Evolutionary conservation across 2,888 invertebrate genomes (phyloP).

Genomic region (Tineola bisselliella): DNA sequence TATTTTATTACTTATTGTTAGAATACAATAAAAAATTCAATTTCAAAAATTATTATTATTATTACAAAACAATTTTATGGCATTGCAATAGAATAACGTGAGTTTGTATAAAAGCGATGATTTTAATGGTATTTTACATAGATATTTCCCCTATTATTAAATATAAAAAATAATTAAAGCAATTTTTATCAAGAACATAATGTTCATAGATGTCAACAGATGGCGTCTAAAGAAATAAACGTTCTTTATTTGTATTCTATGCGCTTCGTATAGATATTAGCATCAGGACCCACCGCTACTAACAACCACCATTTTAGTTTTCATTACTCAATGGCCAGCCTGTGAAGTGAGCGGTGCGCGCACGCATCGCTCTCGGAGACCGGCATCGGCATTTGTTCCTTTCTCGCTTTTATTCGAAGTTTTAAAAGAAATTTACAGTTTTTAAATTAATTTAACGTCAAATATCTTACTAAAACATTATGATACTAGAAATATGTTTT

Average conservation of each 20-base stretch:
- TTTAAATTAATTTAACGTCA: slow-evolving; percentile 15
- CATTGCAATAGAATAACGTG: no score
- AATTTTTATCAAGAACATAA: no score
- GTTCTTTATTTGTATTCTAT: not conserved
- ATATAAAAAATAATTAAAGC: no score
- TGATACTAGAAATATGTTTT: not conserved
- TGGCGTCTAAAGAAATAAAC: no score
- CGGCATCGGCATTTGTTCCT: slow-evolving; percentile 5
- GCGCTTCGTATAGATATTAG: slow-evolving; percentile 18
- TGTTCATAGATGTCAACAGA: no score
- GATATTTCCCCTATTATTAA: no score
- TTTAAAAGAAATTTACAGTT: slow-evolving; percentile 27
- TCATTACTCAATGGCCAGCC: slow-evolving; percentile 6
- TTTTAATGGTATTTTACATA: no score
- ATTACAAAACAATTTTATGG: not conserved
- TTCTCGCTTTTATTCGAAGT: not conserved
- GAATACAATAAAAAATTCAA: not conserved
- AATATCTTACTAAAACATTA: slow-evolving; percentile 15
- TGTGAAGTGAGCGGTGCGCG: not conserved
- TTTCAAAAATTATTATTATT: not conserved
- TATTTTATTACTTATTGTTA: not conserved
- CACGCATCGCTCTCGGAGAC: slow-evolving; percentile 6
- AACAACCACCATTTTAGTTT: not conserved
- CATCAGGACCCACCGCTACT: slow-evolving; percentile 9
- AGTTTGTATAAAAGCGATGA: no score